Evolutionary conservation across 2,113 vertebrate genomes (phyloP).

Genomic region (Urocitellus parryii): DNA sequence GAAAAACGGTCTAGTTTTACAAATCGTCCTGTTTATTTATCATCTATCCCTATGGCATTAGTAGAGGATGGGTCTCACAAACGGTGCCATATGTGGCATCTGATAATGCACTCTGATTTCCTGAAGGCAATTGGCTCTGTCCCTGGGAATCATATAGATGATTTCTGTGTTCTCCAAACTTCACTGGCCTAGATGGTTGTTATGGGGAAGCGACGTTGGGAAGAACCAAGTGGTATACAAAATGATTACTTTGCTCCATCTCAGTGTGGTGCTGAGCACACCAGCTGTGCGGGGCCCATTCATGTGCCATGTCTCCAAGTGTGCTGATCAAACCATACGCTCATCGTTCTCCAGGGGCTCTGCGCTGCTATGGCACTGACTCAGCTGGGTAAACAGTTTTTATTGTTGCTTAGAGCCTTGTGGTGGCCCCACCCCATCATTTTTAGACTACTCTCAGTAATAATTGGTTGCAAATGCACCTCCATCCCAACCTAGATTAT

Average conservation of each 20-base stretch:
- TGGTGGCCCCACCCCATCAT: neutral
- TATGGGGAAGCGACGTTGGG: neutral
- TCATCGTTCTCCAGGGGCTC: neutral
- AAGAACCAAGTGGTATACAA: neutral
- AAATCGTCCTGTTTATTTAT: neutral
- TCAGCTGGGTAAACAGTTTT: constrained; percentile 38
- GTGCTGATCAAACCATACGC: constrained; percentile 24
- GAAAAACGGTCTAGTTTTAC: neutral
- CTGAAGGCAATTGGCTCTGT: neutral
- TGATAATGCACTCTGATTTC: neutral
- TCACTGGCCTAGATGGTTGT: neutral
- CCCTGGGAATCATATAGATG: neutral
- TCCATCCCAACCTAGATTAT: neutral
- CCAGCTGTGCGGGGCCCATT: constrained; percentile 26
- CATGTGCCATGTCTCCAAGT: neutral
- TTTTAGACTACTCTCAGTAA: neutral
- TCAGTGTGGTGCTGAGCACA: neutral
- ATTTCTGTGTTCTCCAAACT: neutral
- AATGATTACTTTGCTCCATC: constrained; percentile 18
- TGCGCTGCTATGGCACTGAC: neutral
- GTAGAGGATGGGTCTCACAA: neutral
- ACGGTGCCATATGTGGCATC: neutral
- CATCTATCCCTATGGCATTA: neutral
- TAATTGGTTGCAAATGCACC: neutral
- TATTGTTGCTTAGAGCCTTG: neutral